Conservation (phyloP, 2,797 vertebrate species). For the Dendrocincla tyrannina region DNA sequence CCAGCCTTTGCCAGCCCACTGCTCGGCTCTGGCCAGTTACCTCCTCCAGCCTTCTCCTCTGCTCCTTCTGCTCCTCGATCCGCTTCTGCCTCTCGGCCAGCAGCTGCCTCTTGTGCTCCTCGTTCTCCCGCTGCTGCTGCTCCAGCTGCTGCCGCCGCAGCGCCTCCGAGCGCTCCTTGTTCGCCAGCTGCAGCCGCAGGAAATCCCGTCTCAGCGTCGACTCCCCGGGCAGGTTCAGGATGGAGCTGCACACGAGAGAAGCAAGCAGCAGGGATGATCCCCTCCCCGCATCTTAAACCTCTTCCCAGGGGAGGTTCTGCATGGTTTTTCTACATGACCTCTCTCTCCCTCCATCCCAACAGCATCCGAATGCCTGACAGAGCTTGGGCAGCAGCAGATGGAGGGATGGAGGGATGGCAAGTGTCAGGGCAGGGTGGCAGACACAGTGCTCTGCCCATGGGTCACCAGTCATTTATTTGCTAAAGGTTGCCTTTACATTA, state of each 20-base stretch:
- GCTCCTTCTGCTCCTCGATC: constrained; percentile 98
- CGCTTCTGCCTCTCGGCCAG: constrained; percentile 96
- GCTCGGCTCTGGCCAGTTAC: constrained; percentile 60
- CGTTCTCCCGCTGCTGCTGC: constrained; percentile 94
- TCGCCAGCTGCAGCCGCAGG: constrained; percentile 94
- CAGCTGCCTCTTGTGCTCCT: constrained; percentile 95
- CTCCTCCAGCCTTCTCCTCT: constrained; percentile 93
- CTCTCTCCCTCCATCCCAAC: background rate
- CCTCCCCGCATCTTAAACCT: background rate
- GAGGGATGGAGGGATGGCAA: background rate
- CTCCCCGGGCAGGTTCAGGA: constrained; percentile 96
- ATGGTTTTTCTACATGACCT: fast-evolving
- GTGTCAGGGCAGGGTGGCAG: background rate
- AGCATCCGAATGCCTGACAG: fast-evolving
- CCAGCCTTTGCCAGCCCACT: background rate
- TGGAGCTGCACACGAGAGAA: constrained; percentile 81
- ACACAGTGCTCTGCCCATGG: background rate
- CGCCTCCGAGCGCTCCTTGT: constrained; percentile 96
- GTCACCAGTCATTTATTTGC: background rate
- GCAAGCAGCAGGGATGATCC: background rate
- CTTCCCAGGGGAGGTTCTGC: fast-evolving
- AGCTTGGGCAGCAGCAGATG: background rate
- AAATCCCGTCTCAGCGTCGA: constrained; percentile 95
- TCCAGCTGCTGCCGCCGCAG: constrained; percentile 94
- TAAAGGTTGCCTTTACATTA: background rate